Conservation (phyloP, 2,888 invertebrate genomes). For the Tetrapedia diversipes region DNA sequence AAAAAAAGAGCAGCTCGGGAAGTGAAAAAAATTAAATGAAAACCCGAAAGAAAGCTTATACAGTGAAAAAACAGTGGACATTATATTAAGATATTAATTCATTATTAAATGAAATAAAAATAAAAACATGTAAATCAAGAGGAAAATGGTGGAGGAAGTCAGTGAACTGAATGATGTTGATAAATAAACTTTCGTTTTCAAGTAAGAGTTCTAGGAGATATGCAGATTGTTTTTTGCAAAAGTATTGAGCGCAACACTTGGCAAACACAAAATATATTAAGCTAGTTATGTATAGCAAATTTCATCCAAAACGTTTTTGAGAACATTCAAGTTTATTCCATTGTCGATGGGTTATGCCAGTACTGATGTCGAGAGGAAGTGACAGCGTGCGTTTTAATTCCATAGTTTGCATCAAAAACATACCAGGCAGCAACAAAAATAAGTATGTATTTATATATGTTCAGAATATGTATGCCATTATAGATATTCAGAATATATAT, state of each 20-base stretch:
- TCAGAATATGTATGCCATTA: constrained; percentile 7
- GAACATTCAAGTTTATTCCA: constrained; percentile 46
- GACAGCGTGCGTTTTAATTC: constrained; percentile 52
- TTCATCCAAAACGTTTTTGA: constrained; percentile 41
- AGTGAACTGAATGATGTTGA: constrained; percentile 25
- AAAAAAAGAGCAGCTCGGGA: neutral
- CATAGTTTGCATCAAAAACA: constrained; percentile 44
- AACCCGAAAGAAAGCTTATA: neutral
- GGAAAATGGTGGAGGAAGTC: constrained; percentile 6
- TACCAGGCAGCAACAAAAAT: constrained; percentile 26
- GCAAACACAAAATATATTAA: constrained; percentile 54
- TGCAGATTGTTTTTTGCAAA: constrained; percentile 54
- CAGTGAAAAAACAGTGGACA: constrained; percentile 1
- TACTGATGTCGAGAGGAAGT: constrained; percentile 40
- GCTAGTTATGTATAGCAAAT: constrained; percentile 57
- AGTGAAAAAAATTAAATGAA: neutral
- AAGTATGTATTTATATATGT: constrained; percentile 10
- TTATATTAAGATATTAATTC: constrained; percentile 6
- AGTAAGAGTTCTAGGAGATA: constrained; percentile 41
- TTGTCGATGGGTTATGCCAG: constrained; percentile 42
- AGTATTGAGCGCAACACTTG: constrained; percentile 51
- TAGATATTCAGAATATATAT: constrained; percentile 1
- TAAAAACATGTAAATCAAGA: neutral
- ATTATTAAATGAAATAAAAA: neutral
- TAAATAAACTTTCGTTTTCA: constrained; percentile 43